Conservation (phyloP, 1,140 invertebrate species). For the Drusus annulatus region DNA sequence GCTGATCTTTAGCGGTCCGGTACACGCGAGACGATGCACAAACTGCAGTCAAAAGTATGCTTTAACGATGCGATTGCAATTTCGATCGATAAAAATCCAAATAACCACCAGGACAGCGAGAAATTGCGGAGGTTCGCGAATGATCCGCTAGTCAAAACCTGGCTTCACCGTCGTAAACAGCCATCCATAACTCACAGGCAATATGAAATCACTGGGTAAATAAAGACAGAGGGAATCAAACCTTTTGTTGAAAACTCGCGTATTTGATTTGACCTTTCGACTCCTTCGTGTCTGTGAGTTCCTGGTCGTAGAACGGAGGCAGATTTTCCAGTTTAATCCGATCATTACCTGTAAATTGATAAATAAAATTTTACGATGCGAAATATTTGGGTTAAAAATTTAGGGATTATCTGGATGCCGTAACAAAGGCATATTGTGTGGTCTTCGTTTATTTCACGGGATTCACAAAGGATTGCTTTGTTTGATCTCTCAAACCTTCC, state of each 20-base stretch:
- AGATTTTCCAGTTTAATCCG: slow-evolving; percentile 23
- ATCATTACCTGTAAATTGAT: slow-evolving; percentile 17
- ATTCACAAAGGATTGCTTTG: background rate
- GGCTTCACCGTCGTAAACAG: background rate
- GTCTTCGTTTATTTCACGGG: background rate
- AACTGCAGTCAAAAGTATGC: slow-evolving; percentile 27
- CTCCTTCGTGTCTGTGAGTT: background rate
- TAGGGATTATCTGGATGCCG: background rate
- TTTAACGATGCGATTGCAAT: slow-evolving; percentile 54
- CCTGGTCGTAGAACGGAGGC: background rate
- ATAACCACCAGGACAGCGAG: slow-evolving; percentile 21
- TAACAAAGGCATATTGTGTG: slow-evolving; percentile 22
- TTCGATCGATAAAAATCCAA: slow-evolving; percentile 53
- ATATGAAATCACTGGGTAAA: background rate
- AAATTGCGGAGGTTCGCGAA: slow-evolving; percentile 5
- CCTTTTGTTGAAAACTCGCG: background rate
- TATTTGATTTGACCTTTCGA: slow-evolving; percentile 13
- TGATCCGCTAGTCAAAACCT: slow-evolving; percentile 17
- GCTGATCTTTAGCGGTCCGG: slow-evolving; percentile 3
- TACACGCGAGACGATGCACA: slow-evolving; percentile 9
- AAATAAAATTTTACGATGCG: slow-evolving; percentile 38
- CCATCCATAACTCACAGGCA: background rate
- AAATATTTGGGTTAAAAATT: slow-evolving; percentile 33
- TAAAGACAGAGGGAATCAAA: background rate
- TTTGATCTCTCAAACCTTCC: background rate